Base-by-base conservation (phyloP, 2,888 invertebrate genomes). In the Oscheius sp. region DNA sequence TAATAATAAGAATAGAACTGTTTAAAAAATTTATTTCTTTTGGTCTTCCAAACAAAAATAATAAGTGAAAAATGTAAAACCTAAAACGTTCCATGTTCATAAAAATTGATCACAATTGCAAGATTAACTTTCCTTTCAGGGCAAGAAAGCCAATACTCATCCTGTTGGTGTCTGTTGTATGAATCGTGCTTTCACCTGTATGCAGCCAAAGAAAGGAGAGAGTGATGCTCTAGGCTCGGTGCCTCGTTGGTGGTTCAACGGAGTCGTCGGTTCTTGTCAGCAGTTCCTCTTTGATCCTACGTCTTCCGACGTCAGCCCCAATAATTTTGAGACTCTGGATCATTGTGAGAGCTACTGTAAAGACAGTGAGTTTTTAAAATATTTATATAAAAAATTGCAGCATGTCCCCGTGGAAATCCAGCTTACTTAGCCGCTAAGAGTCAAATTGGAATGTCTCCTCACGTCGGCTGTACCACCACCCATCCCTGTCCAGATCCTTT, bases 131-230 rank as follows among this genome's bases (percentile, higher is more conserved):
- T 36, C n/a, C 2, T n/a, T 20, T 20, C 6, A 56, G 38, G 79
- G 79, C 6, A 65, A 71, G 38, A 74, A 77, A 47, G 67, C 70
- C 3, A 68, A 20, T 1, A 57, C 54, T 5, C 73, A 75, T 50
- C 74, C 79, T 1, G 64, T 79, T 14, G 79, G 79, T 24, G 79
- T 79, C 2, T 79, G 79, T 41, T 79, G 79, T 45, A 79, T 79
- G 79, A 79, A 75, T 26, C 71, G 79, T n/a, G 80, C 80, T 1
- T 76, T 76, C 70, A 76, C 77, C n/a, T 80, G 80, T 45, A 77
- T 76, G 69, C 80, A 80, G 59, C 76, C 80, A 38, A 73, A 73
- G 47, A 68, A 72, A 24, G 80, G 80, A 30, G 80, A 80, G 62
- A 73, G 73, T 24, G 76, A 74, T 26, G 75, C 75, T 8, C 68